These are phyloP conservation scores for Bombus terrestris DNA, from an alignment of 1,140 invertebrate genomes.

Conservation along the genomic window DNA sequence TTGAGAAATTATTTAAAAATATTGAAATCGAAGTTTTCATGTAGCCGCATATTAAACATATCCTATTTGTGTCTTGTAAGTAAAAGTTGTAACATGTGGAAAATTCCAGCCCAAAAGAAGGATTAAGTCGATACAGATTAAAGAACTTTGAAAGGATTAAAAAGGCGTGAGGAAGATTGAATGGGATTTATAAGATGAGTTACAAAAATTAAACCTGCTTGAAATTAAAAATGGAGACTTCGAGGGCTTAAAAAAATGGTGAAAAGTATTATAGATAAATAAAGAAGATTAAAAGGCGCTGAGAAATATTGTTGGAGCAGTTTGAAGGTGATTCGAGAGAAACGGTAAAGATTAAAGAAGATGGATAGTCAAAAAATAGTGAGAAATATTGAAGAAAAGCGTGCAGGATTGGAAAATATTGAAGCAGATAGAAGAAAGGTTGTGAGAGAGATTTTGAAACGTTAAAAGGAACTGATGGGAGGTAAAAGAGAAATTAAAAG, in stretches of 20 bases:
- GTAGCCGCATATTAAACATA: no score
- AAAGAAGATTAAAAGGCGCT: not conserved
- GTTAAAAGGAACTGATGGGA: not conserved
- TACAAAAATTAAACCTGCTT: not conserved
- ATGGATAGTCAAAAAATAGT: not conserved
- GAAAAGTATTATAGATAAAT: not conserved
- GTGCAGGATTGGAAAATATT: not conserved
- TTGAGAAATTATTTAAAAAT: no score
- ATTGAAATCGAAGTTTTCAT: no score
- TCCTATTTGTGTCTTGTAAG: no score
- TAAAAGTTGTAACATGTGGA: no score
- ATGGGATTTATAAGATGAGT: not conserved
- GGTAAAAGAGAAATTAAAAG: constrained; percentile 1
- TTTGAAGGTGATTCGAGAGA: not conserved
- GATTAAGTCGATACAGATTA: not conserved
- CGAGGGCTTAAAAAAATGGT: not conserved
- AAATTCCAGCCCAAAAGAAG: no score
- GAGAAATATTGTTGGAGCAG: not conserved
- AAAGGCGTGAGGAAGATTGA: not conserved
- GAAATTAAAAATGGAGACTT: not conserved
- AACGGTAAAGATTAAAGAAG: not conserved
- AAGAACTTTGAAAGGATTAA: not conserved
- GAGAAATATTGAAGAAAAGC: not conserved
- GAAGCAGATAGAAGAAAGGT: not conserved
- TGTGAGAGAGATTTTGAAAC: not conserved